A percentile compares a stretch with the other conserved stretches of the same genome.
Conservation (phyloP, 1,140 invertebrate species). For the Drosophila sucinea region DNA sequence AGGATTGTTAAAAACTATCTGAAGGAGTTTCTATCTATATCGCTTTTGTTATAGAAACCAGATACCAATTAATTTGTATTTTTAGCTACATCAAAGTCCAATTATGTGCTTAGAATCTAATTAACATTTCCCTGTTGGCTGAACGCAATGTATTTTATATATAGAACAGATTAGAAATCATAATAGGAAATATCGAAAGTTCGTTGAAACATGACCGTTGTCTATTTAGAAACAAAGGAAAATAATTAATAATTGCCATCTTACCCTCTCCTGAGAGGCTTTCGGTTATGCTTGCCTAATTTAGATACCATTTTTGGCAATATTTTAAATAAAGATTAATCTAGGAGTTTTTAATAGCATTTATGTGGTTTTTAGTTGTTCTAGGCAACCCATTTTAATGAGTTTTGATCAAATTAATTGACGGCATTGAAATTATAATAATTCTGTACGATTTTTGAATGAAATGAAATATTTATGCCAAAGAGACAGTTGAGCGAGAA, state of each 20-base stretch:
- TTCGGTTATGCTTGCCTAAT: neutral
- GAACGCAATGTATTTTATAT: no score
- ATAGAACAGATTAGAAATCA: neutral
- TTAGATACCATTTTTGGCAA: neutral
- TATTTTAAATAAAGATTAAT: conserved; percentile 4
- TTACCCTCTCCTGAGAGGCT: neutral
- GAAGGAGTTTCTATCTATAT: no score
- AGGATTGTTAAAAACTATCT: no score
- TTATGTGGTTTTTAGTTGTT: conserved; percentile 7
- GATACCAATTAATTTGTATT: no score
- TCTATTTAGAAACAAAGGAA: neutral
- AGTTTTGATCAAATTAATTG: conserved; percentile 50
- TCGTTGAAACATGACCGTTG: neutral
- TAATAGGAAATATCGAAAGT: neutral
- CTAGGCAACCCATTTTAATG: conserved; percentile 38
- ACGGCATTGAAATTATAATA: conserved; percentile 39
- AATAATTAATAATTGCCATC: neutral
- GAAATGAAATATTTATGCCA: conserved; percentile 52
- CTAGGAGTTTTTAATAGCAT: neutral
- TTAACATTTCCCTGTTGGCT: neutral
- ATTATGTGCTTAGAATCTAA: neutral
- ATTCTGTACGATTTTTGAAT: conserved; percentile 21
- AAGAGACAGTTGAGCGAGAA: conserved; percentile 3
- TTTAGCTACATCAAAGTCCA: no score
- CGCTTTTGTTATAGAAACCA: no score